Evolutionary conservation across 2,888 invertebrate genomes (phyloP), one percentile per base, ranked within the genome.

Genomic region (Meliscaeva auricollis): DNA sequence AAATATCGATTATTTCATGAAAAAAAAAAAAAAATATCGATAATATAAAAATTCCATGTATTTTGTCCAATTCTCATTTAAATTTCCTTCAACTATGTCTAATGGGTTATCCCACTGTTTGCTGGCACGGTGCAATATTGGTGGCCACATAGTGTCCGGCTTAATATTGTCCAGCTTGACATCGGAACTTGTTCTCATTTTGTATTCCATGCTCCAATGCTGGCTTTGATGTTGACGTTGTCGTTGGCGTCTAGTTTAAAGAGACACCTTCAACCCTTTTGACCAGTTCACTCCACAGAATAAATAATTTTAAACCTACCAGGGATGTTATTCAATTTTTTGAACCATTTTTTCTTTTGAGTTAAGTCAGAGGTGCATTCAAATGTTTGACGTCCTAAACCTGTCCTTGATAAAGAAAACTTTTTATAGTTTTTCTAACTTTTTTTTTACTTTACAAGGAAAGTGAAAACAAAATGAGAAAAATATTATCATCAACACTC

Each of bases 211-310:
- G 75, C 58, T 58, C 17, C 11, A 68, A 9, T 41, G 58, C 20
- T 58, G 64, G 35, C 54, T 60, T 56, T 58, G 58, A 69, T 70
- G 62, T 46, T 17, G 44, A 62, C 58, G 44, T 44, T 35, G 54
- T 58, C 3, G 52, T 62, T 11, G 58, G 54, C 44, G 17, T 44
- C 6, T 38, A 74, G 46, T 46, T 22, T 30, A 46, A 64, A 66
- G 62, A 74, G 58, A 72, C 58, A 70, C 68, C 68, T 83, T 64
- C 64, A 78, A 78, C 78, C 83, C 79, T 79, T 66, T 66, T 78
- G 69, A 64, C 69, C 69, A 56, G 44, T 64, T 60, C 48, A 72
- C 26, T 68, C 17, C 17, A 22, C 30, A 15, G 70, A 75, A 75
- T 70, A 81, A 35, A 11, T 66, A 82, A 82, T 64, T 75, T 38